phyloP scores from a whole-genome alignment of 2,113 vertebrate species.

The Tursiops truncatus region DNA sequence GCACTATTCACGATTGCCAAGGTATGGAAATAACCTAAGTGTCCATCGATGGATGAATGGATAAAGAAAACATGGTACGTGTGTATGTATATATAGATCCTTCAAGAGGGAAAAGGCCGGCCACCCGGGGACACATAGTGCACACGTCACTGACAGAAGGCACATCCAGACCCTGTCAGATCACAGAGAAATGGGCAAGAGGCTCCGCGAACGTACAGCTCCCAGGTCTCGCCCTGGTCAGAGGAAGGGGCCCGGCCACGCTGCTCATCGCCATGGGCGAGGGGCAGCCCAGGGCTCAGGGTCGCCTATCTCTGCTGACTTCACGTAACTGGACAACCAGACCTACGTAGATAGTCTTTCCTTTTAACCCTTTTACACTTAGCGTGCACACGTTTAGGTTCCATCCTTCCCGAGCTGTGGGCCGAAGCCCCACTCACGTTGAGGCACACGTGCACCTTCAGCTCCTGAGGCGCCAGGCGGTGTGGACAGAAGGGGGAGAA shows the following conservation, averaged over 20 bases:
- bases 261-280: background rate
- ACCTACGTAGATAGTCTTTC: too few relatives aligned
- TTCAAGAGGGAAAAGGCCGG: background rate
- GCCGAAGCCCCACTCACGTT: background rate
- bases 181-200: too few relatives aligned
- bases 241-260: background rate
- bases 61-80: rapidly evolving
- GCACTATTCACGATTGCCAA: rapidly evolving
- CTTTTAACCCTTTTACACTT: background rate
- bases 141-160: rapidly evolving
- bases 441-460: background rate
- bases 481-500: background rate
- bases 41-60: rapidly evolving
- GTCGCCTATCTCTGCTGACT: background rate
- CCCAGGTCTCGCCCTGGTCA: background rate
- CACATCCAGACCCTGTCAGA: background rate
- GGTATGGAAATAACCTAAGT: too few relatives aligned
- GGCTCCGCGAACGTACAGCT: background rate
- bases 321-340: background rate
- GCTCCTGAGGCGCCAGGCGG: background rate
- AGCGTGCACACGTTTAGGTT: rapidly evolving
- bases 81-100: rapidly evolving
- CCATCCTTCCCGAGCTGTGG: background rate
- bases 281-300: background rate
- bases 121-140: rapidly evolving